phyloP scores from a whole-genome alignment of 2,113 vertebrate species.

The Spheniscus mendiculus region DNA sequence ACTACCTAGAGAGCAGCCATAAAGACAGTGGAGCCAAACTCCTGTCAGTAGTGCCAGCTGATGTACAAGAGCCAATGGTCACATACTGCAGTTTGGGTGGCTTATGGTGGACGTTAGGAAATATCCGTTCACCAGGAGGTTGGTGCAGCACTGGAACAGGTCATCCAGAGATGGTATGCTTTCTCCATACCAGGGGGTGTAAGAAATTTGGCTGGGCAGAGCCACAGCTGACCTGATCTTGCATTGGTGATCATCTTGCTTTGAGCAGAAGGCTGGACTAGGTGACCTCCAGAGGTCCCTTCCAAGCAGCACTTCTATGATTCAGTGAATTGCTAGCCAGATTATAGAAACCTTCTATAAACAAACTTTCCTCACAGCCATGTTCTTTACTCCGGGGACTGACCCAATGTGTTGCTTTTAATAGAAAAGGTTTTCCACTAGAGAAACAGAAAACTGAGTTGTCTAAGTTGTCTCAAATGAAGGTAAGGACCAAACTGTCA shows the following conservation, averaged over 20 bases:
- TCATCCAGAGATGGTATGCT: background rate
- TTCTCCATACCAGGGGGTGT: background rate
- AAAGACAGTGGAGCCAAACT: background rate
- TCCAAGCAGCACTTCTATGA: background rate
- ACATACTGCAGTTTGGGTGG: background rate
- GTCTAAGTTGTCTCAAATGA: background rate
- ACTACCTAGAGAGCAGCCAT: background rate
- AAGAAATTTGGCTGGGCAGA: background rate
- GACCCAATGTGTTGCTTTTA: background rate
- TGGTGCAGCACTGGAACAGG: background rate
- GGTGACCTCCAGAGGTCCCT: background rate
- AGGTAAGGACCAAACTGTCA: background rate
- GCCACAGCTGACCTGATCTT: background rate
- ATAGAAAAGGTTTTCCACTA: background rate
- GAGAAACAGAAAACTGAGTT: background rate
- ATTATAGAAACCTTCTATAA: background rate
- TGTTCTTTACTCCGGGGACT: background rate
- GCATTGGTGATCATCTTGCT: background rate
- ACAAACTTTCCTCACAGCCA: background rate
- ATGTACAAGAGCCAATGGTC: background rate
- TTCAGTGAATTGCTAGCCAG: background rate
- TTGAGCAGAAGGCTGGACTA: background rate
- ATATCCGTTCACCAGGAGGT: background rate
- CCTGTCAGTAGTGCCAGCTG: background rate
- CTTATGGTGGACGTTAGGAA: background rate